Conservation (phyloP, 2,113 vertebrate species). For the Cygnus atratus region DNA sequence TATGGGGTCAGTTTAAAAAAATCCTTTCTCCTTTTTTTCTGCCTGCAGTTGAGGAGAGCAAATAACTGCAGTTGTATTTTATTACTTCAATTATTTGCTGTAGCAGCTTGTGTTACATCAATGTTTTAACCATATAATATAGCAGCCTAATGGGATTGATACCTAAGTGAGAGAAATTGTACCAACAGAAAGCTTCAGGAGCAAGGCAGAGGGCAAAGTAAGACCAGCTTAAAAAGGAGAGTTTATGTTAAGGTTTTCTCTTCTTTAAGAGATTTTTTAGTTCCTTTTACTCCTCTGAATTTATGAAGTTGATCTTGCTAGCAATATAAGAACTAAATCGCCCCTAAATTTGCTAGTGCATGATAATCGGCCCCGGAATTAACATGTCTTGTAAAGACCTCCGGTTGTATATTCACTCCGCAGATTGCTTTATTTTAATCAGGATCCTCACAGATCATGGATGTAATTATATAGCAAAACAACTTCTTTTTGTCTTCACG, state of each 20-base stretch:
- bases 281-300: not conserved
- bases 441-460: not conserved
- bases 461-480: constrained; percentile 30
- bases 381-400: not conserved
- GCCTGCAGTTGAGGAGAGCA: constrained; percentile 19
- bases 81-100: constrained; percentile 66
- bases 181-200: constrained; percentile 1
- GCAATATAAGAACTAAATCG: constrained; percentile 14
- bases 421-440: not conserved
- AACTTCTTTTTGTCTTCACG: not conserved
- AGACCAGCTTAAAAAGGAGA: not conserved
- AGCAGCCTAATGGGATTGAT: constrained; percentile 48
- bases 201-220: not conserved
- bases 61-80: constrained; percentile 62
- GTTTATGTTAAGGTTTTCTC: not conserved
- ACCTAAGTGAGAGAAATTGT: constrained; percentile 47
- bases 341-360: not conserved
- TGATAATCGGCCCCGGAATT: not conserved
- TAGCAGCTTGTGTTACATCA: constrained; percentile 54
- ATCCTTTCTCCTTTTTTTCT: not conserved
- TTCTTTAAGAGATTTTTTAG: not conserved
- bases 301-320: not conserved
- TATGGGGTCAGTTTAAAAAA: constrained; percentile 20
- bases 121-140: constrained; percentile 47
- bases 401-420: not conserved